Percentiles rank a stretch among this genome's conserved stretches.
These are phyloP conservation scores for Chondrilla cf. caribensis DNA, from an alignment of 37 sponge, comb jelly and placozoan species.

Conservation along the genomic window DNA sequence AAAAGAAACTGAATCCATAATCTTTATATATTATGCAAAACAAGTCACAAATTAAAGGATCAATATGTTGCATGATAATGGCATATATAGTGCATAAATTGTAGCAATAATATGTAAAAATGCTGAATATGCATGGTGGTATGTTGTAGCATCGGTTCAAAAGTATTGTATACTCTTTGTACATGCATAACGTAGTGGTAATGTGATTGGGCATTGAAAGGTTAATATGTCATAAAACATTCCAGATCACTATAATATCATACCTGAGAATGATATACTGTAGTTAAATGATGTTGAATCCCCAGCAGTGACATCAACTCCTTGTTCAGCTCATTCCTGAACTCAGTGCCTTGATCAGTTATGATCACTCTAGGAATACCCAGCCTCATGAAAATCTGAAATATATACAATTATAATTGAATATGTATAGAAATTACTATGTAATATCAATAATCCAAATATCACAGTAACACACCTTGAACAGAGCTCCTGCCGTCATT, in stretches of 20 bases:
- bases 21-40: no score
- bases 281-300: constrained; percentile 43
- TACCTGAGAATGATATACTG: constrained; percentile 69
- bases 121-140: no score
- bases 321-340: constrained; percentile 44
- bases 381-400: constrained; percentile 62
- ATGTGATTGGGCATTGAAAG: no score
- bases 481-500: constrained; percentile 49
- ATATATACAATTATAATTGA: neutral
- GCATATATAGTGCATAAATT: no score
- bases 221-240: no score
- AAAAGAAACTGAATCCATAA: neutral
- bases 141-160: no score
- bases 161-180: no score
- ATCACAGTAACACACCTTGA: constrained; percentile 46
- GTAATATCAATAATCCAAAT: neutral
- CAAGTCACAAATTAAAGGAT: no score
- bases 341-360: constrained; percentile 53
- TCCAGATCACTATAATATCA: neutral
- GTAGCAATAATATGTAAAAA: no score
- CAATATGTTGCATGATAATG: no score
- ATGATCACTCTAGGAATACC: constrained; percentile 55
- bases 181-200: no score
- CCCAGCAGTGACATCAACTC: constrained; percentile 31
- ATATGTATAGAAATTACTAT: neutral